Percentiles rank a stretch among this genome's conserved stretches.
Conservation (phyloP, 2,797 vertebrate species). For the Protonibea diacanthus region DNA sequence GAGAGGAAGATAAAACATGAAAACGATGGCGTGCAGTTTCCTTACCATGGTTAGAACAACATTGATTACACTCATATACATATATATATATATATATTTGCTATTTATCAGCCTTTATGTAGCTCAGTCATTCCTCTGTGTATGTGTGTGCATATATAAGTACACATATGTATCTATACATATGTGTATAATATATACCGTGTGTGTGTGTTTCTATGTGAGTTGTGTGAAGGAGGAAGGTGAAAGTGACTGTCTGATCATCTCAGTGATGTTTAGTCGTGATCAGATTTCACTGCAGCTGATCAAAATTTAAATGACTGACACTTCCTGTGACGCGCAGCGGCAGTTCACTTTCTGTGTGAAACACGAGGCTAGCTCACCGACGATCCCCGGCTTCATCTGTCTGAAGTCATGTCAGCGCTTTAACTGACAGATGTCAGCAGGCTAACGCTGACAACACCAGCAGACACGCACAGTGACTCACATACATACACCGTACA, state of each 20-base stretch:
- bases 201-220: slow-evolving; percentile 36
- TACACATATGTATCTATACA: slow-evolving; percentile 7
- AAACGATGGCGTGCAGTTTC: slow-evolving; percentile 89
- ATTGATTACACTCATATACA: slow-evolving; percentile 78
- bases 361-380: slow-evolving; percentile 41
- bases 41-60: slow-evolving; percentile 90
- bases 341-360: slow-evolving; percentile 34
- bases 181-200: slow-evolving; percentile 5
- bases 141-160: slow-evolving; percentile 40
- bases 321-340: slow-evolving; percentile 32
- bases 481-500: slow-evolving; percentile 12
- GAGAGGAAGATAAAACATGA: slow-evolving; percentile 91
- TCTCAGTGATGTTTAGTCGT: slow-evolving; percentile 41
- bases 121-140: slow-evolving; percentile 65
- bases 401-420: slow-evolving; percentile 37
- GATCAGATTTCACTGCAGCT: slow-evolving; percentile 39
- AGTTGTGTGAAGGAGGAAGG: slow-evolving; percentile 20
- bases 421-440: slow-evolving; percentile 53
- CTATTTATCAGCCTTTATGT: slow-evolving; percentile 64
- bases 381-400: slow-evolving; percentile 44
- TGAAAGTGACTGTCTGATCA: slow-evolving; percentile 14
- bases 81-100: slow-evolving; percentile 68
- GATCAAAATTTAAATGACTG: slow-evolving; percentile 19
- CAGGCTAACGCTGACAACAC: slow-evolving; percentile 50
- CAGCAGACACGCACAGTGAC: slow-evolving; percentile 44